These are phyloP conservation scores for Triplophysa rosa DNA, from an alignment of 2,113 vertebrate species.

Conservation along the genomic window DNA sequence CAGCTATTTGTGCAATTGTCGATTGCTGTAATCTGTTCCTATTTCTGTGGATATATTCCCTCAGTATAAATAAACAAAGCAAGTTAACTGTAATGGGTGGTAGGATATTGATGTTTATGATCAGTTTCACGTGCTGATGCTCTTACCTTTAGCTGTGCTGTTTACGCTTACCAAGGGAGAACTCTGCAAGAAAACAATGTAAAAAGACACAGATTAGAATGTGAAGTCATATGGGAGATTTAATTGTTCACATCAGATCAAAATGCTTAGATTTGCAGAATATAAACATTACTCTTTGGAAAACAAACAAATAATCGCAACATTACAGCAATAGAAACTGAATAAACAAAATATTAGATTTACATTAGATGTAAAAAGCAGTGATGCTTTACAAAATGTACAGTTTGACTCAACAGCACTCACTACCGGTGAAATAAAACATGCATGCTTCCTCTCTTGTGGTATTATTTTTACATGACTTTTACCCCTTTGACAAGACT, in stretches of 20 bases:
- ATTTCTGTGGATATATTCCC: too few relatives aligned
- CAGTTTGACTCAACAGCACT: not conserved
- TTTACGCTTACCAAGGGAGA: conserved; percentile 57
- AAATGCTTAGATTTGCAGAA: not conserved
- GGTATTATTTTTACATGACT: not conserved
- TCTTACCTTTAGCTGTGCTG: conserved; percentile 72
- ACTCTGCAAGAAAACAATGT: conserved; percentile 65
- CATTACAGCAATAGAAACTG: too few relatives aligned
- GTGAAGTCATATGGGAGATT: not conserved
- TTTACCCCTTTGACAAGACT: conserved; percentile 38
- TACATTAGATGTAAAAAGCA: too few relatives aligned
- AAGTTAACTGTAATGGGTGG: not conserved
- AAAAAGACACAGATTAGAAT: conserved; percentile 18
- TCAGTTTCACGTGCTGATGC: not conserved
- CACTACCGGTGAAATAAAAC: conserved; percentile 46
- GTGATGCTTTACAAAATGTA: not conserved
- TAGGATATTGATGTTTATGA: not conserved
- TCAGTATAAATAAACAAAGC: too few relatives aligned
- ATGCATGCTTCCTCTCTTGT: conserved; percentile 21
- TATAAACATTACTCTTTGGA: not conserved
- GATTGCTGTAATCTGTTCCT: too few relatives aligned
- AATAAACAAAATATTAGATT: too few relatives aligned
- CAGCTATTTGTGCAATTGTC: too few relatives aligned
- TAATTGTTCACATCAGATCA: not conserved
- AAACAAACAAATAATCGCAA: too few relatives aligned